Evolutionary conservation across 2,113 vertebrate genomes (phyloP).

Genomic region (Equus przewalskii): DNA sequence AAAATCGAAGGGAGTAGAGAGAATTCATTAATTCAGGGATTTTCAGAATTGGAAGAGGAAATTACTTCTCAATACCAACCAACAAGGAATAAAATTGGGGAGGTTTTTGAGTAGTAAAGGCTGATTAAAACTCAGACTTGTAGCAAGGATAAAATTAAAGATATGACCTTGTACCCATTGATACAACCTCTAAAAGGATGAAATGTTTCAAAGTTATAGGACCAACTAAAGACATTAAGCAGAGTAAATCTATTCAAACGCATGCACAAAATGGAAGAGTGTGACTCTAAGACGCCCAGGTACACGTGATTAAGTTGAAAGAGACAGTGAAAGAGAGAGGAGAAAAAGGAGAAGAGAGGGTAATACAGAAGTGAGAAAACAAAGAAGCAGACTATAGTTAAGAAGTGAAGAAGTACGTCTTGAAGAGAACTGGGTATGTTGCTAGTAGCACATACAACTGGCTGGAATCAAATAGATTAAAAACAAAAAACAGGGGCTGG

Average conservation of each 20-base stretch:
- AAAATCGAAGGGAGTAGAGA: background rate
- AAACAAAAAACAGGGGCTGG: background rate
- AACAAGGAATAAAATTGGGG: conserved; percentile 18
- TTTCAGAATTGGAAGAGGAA: conserved; percentile 6
- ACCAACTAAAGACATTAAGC: background rate
- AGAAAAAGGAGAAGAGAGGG: background rate
- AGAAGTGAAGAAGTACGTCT: background rate
- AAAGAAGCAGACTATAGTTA: background rate
- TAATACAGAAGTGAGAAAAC: background rate
- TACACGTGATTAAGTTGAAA: background rate
- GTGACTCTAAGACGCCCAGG: background rate
- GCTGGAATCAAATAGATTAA: background rate
- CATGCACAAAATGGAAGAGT: background rate
- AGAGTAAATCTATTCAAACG: background rate
- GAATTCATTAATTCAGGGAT: background rate
- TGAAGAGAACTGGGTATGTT: background rate
- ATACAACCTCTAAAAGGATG: background rate
- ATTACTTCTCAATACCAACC: background rate
- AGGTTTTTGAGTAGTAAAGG: background rate
- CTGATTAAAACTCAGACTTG: conserved; percentile 17
- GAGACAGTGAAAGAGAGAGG: background rate
- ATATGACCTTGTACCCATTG: background rate
- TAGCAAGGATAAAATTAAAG: conserved; percentile 29
- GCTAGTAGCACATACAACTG: background rate
- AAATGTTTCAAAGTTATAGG: background rate